Evolutionary conservation across 2,888 invertebrate genomes (phyloP).

Genomic region (Pachycephus smyrnensis): DNA sequence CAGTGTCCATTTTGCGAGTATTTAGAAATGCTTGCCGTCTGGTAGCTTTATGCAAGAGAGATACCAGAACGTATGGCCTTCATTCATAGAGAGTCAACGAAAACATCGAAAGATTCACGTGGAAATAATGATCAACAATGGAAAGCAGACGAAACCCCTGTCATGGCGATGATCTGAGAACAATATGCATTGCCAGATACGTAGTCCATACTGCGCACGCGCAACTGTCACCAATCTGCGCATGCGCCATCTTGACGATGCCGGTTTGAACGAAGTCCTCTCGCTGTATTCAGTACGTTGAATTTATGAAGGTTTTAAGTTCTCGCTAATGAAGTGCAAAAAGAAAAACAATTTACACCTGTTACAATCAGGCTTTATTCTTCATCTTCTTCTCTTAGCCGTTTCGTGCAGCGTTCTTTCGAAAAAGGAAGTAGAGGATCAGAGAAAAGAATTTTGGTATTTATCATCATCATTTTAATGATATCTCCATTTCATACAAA

Average conservation of each 20-base stretch:
- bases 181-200: neutral
- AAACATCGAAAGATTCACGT: constrained; percentile 3
- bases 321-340: too few relatives aligned
- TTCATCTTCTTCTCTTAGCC: too few relatives aligned
- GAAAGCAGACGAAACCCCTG: constrained; percentile 42
- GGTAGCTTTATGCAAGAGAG: neutral
- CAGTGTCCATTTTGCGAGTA: constrained; percentile 21
- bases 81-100: constrained; percentile 14
- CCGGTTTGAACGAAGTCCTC: too few relatives aligned
- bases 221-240: too few relatives aligned
- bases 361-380: too few relatives aligned
- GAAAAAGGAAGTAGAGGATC: neutral
- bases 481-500: constrained; percentile 65
- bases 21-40: constrained; percentile 8
- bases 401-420: neutral
- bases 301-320: too few relatives aligned
- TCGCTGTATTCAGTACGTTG: too few relatives aligned
- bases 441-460: neutral
- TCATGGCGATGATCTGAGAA: neutral
- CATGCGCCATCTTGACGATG: too few relatives aligned
- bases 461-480: constrained; percentile 61
- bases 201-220: too few relatives aligned
- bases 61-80: neutral
- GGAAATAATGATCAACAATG: constrained; percentile 33
- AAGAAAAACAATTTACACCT: too few relatives aligned